Conservation (phyloP, 2,797 vertebrate species). For the Tenualosa ilisha region DNA sequence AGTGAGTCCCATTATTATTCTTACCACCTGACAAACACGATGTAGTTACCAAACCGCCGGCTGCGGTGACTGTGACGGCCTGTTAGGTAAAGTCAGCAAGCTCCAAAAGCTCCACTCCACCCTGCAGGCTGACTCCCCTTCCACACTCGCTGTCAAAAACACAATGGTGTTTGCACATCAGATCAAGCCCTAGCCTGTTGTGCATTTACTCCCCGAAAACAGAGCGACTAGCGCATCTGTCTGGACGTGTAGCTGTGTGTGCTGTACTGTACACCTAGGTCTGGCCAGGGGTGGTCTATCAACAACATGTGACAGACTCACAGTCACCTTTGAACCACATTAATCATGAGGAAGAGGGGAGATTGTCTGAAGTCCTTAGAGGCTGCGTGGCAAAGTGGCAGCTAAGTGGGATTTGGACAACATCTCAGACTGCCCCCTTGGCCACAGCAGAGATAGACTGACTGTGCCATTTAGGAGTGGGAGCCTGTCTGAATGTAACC, state of each 20-base stretch:
- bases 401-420: conserved; percentile 1
- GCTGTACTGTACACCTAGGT: not conserved
- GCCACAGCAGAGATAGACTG: not conserved
- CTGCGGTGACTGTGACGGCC: not conserved
- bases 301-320: conserved; percentile 3
- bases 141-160: conserved; percentile 1
- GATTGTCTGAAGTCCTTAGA: conserved; percentile 11
- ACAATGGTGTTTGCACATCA: not conserved
- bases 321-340: conserved; percentile 12
- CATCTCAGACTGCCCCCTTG: not conserved
- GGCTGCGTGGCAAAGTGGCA: conserved; percentile 13
- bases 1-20: not conserved
- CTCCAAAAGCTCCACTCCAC: not conserved
- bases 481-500: not conserved
- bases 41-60: not conserved
- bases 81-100: not conserved
- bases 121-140: not conserved
- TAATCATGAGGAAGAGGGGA: not conserved
- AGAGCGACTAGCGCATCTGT: not conserved
- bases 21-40: not conserved
- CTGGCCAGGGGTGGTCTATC: not conserved
- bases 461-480: not conserved
- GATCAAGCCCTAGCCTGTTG: not conserved
- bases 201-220: not conserved
- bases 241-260: not conserved